Base-by-base conservation (phyloP, 2,113 vertebrate genomes). In the Caloenas nicobarica region DNA sequence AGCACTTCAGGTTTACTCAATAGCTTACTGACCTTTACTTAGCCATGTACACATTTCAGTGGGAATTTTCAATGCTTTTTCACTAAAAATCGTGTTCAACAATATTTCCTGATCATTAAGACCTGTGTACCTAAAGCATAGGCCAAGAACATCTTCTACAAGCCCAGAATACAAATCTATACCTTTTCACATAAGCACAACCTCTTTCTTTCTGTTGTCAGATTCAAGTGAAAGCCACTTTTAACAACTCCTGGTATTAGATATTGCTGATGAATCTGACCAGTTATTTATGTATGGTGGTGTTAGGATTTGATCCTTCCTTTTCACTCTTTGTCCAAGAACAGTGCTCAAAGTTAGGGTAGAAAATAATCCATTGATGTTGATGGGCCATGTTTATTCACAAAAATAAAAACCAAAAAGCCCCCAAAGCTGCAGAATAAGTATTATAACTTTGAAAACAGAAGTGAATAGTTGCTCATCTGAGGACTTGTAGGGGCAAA, bases 31-130 rank as follows among this genome's bases (percentile, higher is more conserved):
- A 97, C 95, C 95, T 97, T 97, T 96, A 96, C 95, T 95, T 95
- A 96, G 94, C 76, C 95, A 83, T 88, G 93, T 88, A 94, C 95
- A 93, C 91, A 95, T 88, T 96, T 95, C 91, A 96, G 71, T 88
- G 72, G 86, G 94, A 97, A 91, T 95, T 95, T 95, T 89, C 93
- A 95, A 84, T 95, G 84, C 83, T 93, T 96, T 96, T 93, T 87
- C 94, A 61, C 95, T 96, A 92, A 95, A 97, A 96, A 95, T 91
- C 95, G 88, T 97, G 96, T 95, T 95, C 95, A 57, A 96, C 95
- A 96, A 95, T 97, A 95, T 95, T 96, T 97, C 89, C 91, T 84
- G 84, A 87, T 96, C 93, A 95, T 97, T 97, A 97, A 89, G 83
- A 74, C 73, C 91, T 92, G 93, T 96, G 91, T 97, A 95, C 94